A percentile compares a stretch with the other conserved stretches of the same genome.
Conservation (phyloP, 2,113 vertebrate genomes). For the Lamprotornis superbus region DNA sequence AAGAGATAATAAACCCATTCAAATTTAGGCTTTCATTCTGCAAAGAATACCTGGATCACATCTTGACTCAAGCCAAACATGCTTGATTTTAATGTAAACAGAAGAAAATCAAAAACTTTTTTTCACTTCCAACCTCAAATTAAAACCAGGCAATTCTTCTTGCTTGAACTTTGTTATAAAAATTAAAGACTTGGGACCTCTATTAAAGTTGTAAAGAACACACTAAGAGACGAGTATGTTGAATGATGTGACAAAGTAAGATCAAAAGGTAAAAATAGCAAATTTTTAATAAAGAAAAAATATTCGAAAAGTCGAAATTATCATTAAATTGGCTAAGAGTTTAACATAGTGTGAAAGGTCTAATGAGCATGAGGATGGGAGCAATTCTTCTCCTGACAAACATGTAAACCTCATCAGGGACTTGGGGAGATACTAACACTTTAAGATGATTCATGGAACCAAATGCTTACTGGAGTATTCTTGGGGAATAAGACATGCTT, state of each 20-base stretch:
- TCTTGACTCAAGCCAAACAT: background rate
- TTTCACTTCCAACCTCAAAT: background rate
- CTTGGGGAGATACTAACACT: background rate
- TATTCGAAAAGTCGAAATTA: background rate
- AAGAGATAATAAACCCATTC: background rate
- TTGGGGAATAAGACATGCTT: background rate
- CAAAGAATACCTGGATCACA: background rate
- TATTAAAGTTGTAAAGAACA: background rate
- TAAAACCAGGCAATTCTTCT: background rate
- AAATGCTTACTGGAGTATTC: background rate
- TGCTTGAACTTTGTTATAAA: background rate
- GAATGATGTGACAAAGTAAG: background rate
- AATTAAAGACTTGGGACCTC: background rate
- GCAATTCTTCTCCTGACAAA: background rate
- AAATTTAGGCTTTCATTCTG: background rate
- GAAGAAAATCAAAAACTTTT: background rate
- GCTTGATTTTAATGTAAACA: background rate
- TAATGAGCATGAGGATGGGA: background rate
- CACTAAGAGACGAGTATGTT: background rate
- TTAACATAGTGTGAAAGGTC: background rate
- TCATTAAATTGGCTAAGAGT: background rate
- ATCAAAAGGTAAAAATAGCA: background rate
- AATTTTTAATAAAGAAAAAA: background rate
- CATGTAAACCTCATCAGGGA: background rate
- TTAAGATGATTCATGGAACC: background rate